Percentiles rank a stretch among this genome's conserved stretches.
These are phyloP conservation scores for Chiloscyllium punctatum DNA, from an alignment of 2,797 vertebrate genomes.

Conservation along the genomic window DNA sequence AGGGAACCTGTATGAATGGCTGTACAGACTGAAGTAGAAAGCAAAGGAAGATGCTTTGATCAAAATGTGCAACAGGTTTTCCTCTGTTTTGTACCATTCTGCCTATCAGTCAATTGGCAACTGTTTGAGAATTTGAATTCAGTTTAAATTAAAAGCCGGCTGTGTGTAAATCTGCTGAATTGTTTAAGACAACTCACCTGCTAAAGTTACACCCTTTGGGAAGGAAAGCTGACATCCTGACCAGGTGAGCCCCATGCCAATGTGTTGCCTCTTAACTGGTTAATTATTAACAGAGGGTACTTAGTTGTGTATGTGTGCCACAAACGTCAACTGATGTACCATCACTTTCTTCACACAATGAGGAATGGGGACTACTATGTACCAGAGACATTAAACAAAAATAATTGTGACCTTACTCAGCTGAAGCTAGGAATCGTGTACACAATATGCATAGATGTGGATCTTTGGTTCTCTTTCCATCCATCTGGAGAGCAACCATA, in stretches of 20 bases:
- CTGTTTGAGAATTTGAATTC: background rate
- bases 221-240: background rate
- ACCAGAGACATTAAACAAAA: background rate
- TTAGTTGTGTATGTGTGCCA: background rate
- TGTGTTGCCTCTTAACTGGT: background rate
- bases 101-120: background rate
- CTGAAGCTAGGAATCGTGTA: background rate
- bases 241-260: background rate
- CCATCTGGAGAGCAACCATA: background rate
- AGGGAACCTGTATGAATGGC: background rate
- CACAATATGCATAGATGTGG: background rate
- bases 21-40: background rate
- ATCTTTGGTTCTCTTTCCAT: too few species aligned
- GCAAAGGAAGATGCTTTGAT: background rate
- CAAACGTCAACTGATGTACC: background rate
- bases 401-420: background rate
- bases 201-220: background rate
- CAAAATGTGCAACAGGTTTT: background rate
- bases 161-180: background rate
- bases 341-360: background rate
- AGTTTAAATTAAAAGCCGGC: background rate
- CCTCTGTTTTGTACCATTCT: background rate
- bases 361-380: background rate
- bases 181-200: background rate
- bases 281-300: background rate